A percentile compares a stretch with the other conserved stretches of the same genome.
Evolutionary conservation across 2,113 vertebrate species (phyloP).

Genomic region (Lepus europaeus): DNA sequence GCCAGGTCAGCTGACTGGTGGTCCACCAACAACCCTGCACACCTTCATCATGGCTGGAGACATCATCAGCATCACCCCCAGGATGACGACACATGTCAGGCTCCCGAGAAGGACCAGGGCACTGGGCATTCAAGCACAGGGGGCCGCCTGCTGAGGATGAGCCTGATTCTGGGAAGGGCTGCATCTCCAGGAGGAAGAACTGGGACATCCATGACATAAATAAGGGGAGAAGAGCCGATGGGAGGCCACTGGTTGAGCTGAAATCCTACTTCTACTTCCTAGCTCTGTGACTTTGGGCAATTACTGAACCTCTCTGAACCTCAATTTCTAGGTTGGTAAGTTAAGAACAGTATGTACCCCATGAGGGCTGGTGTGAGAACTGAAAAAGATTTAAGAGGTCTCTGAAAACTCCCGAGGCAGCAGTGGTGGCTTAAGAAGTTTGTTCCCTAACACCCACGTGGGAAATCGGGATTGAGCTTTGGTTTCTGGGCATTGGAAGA

Average conservation of each 20-base stretch:
- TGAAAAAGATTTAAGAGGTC: neutral
- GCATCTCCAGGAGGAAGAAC: neutral
- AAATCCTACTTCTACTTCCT: neutral
- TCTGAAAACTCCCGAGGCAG: too few species aligned
- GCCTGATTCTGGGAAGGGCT: neutral
- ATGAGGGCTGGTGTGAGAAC: neutral
- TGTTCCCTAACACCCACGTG: too few species aligned
- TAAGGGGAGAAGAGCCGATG: neutral
- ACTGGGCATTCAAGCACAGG: neutral
- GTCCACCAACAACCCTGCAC: too few species aligned
- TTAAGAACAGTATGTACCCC: neutral
- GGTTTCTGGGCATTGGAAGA: too few species aligned
- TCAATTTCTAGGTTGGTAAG: neutral
- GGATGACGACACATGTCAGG: neutral
- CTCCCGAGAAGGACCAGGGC: neutral
- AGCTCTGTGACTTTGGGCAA: neutral
- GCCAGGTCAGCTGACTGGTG: neutral
- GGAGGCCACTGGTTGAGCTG: neutral
- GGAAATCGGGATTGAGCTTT: too few species aligned
- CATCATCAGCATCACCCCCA: too few species aligned
- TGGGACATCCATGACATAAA: neutral
- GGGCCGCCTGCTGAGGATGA: neutral
- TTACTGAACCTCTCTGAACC: neutral
- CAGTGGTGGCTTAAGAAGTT: too few species aligned
- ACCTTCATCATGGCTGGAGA: neutral